Percentiles rank a stretch among this genome's conserved stretches.
These are phyloP conservation scores for Myiozetetes cayanensis DNA, from an alignment of 2,113 vertebrate genomes.

Conservation along the genomic window DNA sequence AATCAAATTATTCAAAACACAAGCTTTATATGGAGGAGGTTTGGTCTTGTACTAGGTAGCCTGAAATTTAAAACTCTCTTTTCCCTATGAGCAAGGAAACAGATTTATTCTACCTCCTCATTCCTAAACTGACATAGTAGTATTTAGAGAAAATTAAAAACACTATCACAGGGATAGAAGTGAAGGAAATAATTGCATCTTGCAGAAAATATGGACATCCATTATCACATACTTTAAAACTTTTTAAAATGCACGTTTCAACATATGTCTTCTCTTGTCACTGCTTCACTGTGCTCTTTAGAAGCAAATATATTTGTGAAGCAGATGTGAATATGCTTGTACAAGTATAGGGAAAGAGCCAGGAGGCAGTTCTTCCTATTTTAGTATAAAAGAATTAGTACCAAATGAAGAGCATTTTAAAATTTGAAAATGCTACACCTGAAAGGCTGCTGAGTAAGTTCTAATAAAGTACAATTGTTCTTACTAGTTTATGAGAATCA, in stretches of 20 bases:
- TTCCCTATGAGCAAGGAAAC: not conserved
- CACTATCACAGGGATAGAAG: not conserved
- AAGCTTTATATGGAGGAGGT: slow-evolving; percentile 62
- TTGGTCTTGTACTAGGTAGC: slow-evolving; percentile 60
- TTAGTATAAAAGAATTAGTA: not conserved
- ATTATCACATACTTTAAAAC: not conserved
- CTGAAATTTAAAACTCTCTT: slow-evolving; percentile 68
- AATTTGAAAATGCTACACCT: not conserved
- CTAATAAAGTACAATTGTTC: not conserved
- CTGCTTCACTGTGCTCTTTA: not conserved
- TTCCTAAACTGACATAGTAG: not conserved
- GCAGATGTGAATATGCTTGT: not conserved
- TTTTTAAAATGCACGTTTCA: not conserved
- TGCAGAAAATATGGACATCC: not conserved
- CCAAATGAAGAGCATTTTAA: not conserved
- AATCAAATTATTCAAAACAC: slow-evolving; percentile 80
- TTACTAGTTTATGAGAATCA: not conserved
- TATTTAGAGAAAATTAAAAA: not conserved
- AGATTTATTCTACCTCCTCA: slow-evolving; percentile 28
- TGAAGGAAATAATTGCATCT: not conserved
- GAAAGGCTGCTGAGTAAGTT: not conserved
- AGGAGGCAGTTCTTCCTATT: not conserved
- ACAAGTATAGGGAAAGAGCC: not conserved
- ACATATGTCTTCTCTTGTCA: not conserved
- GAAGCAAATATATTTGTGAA: not conserved